These are phyloP conservation scores for Acronicta aceris DNA, from an alignment of 2,888 invertebrate genomes.

Conservation along the genomic window DNA sequence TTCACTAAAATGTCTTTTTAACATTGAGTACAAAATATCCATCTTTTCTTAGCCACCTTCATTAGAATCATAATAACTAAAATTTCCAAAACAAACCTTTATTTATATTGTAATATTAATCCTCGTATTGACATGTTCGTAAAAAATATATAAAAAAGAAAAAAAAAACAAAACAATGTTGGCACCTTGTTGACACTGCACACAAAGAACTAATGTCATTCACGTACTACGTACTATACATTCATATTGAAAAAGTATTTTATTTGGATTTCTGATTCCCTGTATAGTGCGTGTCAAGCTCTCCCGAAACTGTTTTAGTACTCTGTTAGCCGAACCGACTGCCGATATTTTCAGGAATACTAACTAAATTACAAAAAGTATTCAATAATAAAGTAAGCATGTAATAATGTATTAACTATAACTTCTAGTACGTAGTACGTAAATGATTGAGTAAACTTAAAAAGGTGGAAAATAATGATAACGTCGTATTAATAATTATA, in stretches of 20 bases:
- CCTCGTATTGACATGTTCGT: slow-evolving; percentile 21
- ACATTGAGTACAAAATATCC: slow-evolving; percentile 39
- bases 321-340: too few relatives aligned
- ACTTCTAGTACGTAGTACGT: slow-evolving; percentile 32
- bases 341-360: too few relatives aligned
- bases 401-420: not conserved
- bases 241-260: not conserved
- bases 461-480: slow-evolving; percentile 49
- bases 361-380: too few relatives aligned
- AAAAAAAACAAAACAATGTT: slow-evolving; percentile 37
- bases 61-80: slow-evolving; percentile 19
- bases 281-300: not conserved
- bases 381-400: too few relatives aligned
- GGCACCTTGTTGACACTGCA: slow-evolving; percentile 43
- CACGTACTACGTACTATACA: slow-evolving; percentile 25
- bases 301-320: too few relatives aligned
- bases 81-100: slow-evolving; percentile 21
- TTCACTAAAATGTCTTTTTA: slow-evolving; percentile 34
- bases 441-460: slow-evolving; percentile 28
- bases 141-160: slow-evolving; percentile 35
- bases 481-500: slow-evolving; percentile 47
- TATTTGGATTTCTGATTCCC: not conserved
- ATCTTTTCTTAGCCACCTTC: slow-evolving; percentile 23
- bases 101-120: slow-evolving; percentile 17
- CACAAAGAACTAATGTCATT: slow-evolving; percentile 15